These are phyloP conservation scores for Aphodius granarius DNA, from an alignment of 2,888 invertebrate species.

Conservation along the genomic window DNA sequence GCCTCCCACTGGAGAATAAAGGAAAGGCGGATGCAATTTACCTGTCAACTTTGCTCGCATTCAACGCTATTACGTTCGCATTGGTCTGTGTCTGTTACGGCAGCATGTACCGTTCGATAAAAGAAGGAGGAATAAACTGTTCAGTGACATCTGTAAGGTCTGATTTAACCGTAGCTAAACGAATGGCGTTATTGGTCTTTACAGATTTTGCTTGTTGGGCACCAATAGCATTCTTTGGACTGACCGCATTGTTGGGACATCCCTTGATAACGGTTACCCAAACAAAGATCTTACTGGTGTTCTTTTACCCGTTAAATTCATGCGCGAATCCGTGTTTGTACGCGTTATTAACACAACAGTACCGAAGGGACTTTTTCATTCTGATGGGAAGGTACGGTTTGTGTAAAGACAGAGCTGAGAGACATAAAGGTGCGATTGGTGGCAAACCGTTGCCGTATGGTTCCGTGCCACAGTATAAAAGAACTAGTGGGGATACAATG, in stretches of 20 bases:
- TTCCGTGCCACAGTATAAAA: conserved; percentile 46
- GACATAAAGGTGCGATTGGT: conserved; percentile 54
- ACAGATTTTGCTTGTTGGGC: conserved; percentile 67
- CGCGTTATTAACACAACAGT: conserved; percentile 68
- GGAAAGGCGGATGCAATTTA: conserved; percentile 59
- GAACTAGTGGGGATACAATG: conserved; percentile 37
- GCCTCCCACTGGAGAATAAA: conserved; percentile 65
- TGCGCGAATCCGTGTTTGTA: conserved; percentile 72
- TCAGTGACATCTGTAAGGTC: conserved; percentile 53
- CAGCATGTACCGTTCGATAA: conserved; percentile 64
- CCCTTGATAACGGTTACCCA: conserved; percentile 62
- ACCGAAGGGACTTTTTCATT: conserved; percentile 61
- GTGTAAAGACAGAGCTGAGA: conserved; percentile 52
- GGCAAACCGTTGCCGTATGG: conserved; percentile 51
- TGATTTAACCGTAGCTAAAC: conserved; percentile 61
- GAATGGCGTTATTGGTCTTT: conserved; percentile 69
- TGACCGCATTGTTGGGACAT: conserved; percentile 65
- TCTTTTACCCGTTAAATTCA: conserved; percentile 70
- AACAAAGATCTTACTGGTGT: conserved; percentile 62
- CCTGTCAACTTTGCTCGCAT: conserved; percentile 58
- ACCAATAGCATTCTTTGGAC: conserved; percentile 67
- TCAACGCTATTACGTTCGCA: conserved; percentile 65
- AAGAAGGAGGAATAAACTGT: conserved; percentile 58
- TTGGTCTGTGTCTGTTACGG: conserved; percentile 66
- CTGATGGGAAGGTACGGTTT: conserved; percentile 57